Base-by-base conservation (phyloP, 2,888 invertebrate genomes). In the Ophion ventricosus region DNA sequence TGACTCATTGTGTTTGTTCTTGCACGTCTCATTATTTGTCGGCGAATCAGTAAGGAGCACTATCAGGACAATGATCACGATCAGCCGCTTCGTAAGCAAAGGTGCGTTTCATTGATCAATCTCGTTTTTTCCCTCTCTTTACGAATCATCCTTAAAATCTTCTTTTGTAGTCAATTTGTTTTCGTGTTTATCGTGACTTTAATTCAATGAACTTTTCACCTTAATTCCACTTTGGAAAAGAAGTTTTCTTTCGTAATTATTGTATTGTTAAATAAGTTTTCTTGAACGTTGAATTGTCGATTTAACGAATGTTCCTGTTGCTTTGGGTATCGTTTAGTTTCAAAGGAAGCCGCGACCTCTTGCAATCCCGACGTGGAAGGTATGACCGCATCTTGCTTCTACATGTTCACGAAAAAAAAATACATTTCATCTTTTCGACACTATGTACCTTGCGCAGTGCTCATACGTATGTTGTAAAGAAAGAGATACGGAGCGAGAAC, bases 301-400 rank as follows among this genome's bases (percentile, higher is more conserved):
- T 57, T 83, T 85, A 70, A 63, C 78, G 49, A 17, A 79, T 82
- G 76, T 83, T 81, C 67, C 54, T 78, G 69, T 82, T 86, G 85
- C 75, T 66, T 84, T 86, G 86, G 78, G 86, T 85, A 88, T 88
- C 91, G 92, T 93, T 90, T 94, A 95, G 95, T 94, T 95, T 95
- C 94, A 95, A 95, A 93, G 95, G 95, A 91, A 95, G 95, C 81
- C 94, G 95, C 86, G 95, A 95, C 91, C 94, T 95, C 85, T 94
- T 95, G 87, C 94, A 95, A 87, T 92, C 92, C 74, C 92, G 91
- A 84, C 90, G 93, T 92, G 94, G 93, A 93, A 94, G 94, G 94
- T 94, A 91, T 67, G 85, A 75, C 43, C 63, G 40, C 23, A 40
- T 67, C 63, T 59, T 81, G 70, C 49, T 54, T 49, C 4, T 49